Evolutionary conservation across 2,113 vertebrate species (phyloP), one percentile per base, ranked within the genome.

Genomic region (Struthio camelus): DNA sequence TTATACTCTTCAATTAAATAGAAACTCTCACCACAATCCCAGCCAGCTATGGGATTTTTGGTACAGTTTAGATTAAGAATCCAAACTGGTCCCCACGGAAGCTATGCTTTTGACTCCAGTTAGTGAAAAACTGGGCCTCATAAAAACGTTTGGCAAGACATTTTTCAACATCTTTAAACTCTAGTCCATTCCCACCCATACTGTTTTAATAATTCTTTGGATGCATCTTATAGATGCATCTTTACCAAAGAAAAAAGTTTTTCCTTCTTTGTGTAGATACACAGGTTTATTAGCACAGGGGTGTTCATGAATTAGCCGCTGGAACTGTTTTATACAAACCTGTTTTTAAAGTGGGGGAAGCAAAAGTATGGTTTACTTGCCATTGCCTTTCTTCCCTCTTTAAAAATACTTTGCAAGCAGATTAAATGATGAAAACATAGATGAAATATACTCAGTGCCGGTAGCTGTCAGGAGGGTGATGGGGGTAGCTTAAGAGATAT

Each of bases 1-100:
- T 93, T 5, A 30, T 73, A 84, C 42, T 87, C 90, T 89, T 77
- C 91, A 85, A 28, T 92, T 81, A 93, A 92, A 80, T 5, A 77
- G 44, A 80, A 93, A 85, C 65, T 89, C 70, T 76, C 77, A 92
- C 80, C 40, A 0, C 89, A 94, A 82, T 66, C 87, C 66, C 80
- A 82, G 91, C 38, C 78, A 93, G 73, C 50, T 36, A 54, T 6
- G 3, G 40, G 24, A 5, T 1, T 89, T 87, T 76, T 67, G 88
- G 69, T 76, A 53, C 56, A 89, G 61, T 22, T 87, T 77, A 73
- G 54, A 58, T 92, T 72, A 66, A 80, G 83, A 44, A 66, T 40
- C 24, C 42, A 81, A 66, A 81, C 36, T 62, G 80, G 66, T 89
- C 94, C 94, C 20, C 40, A 80, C 2, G 30, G 77, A 92, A 95